These are phyloP conservation scores for Galeopsomyia nigrocyanea DNA, from an alignment of 2,888 invertebrate species.

Conservation along the genomic window DNA sequence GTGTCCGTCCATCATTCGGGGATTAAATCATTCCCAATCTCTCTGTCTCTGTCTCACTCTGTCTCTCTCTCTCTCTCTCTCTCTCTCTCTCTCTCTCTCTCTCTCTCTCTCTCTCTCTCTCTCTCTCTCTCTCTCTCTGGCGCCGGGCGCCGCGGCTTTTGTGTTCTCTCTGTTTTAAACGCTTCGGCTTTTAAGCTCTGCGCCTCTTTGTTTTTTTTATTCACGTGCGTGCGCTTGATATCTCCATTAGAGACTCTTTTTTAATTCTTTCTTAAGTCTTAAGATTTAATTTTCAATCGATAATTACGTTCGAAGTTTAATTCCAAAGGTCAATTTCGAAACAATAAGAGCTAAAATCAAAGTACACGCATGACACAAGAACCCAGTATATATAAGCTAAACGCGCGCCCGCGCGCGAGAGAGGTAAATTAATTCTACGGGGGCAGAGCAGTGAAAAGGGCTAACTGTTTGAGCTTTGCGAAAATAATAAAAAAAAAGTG, in stretches of 20 bases:
- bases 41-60: conserved; percentile 48
- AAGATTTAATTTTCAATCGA: no score
- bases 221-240: no score
- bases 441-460: not conserved
- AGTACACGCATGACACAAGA: not conserved
- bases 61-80: conserved; percentile 18
- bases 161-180: conserved; percentile 6
- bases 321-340: not conserved
- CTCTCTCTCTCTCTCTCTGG: conserved; percentile 10
- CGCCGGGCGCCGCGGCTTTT: not conserved
- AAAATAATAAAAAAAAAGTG: conserved; percentile 6
- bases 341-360: conserved; percentile 1
- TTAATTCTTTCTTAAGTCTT: no score
- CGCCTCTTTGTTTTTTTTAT: not conserved
- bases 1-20: conserved; percentile 66
- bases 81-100: conserved; percentile 7
- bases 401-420: not conserved
- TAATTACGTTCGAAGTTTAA: not conserved
- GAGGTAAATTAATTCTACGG: conserved; percentile 30
- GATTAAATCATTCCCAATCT: conserved; percentile 64
- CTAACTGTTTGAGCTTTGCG: not conserved
- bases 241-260: no score
- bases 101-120: conserved; percentile 11
- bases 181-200: not conserved
- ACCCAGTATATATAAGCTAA: no score